Evolutionary conservation across 2,888 invertebrate species (phyloP).

Genomic region (Hydraecia micacea): DNA sequence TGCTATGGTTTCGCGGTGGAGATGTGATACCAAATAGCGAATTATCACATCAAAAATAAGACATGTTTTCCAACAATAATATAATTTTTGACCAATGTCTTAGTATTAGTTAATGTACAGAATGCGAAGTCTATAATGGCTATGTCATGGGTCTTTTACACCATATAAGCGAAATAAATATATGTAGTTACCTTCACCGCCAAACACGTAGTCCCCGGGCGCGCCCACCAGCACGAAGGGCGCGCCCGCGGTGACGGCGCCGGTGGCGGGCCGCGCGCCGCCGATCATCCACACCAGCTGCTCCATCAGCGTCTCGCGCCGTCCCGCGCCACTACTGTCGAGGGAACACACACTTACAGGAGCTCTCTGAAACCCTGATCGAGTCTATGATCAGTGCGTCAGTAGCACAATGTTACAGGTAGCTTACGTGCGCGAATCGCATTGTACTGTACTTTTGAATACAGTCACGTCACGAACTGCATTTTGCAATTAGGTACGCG

Average conservation of each 20-base stretch:
- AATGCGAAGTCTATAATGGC: not conserved
- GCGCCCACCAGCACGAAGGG: slow-evolving; percentile 87
- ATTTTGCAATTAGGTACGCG: not conserved
- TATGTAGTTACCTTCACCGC: slow-evolving; percentile 79
- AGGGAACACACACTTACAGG: slow-evolving; percentile 23
- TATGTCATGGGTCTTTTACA: not conserved
- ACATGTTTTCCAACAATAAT: not conserved
- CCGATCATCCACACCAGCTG: slow-evolving; percentile 86
- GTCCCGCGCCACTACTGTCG: slow-evolving; percentile 65
- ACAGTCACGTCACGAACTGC: not conserved
- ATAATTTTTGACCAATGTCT: not conserved
- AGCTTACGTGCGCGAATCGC: not conserved
- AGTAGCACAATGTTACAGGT: not conserved
- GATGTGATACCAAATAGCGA: not conserved
- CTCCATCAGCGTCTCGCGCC: slow-evolving; percentile 83
- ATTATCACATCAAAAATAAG: not conserved
- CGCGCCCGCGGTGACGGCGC: slow-evolving; percentile 81
- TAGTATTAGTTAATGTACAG: not conserved
- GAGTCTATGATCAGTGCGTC: slow-evolving; percentile 30
- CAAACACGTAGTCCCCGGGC: slow-evolving; percentile 87
- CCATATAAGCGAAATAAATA: not conserved
- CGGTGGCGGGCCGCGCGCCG: slow-evolving; percentile 80
- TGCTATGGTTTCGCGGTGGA: not conserved
- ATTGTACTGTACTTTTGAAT: not conserved
- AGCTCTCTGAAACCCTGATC: slow-evolving; percentile 31